These are phyloP conservation scores for Psilopsiagon aurifrons DNA, from an alignment of 2,113 vertebrate species.

Conservation along the genomic window DNA sequence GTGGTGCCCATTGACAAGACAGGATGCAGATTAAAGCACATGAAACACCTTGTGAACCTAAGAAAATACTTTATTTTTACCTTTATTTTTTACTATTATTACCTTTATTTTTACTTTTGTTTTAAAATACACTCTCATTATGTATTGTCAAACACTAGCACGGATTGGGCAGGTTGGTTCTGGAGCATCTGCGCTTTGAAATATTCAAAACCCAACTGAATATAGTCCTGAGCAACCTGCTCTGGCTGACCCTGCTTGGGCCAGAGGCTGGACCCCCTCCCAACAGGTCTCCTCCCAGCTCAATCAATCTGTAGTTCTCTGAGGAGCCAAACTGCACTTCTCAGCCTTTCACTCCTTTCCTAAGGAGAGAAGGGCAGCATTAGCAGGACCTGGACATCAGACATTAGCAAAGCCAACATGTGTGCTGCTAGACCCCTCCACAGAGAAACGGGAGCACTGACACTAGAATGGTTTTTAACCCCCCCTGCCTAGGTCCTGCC, in stretches of 20 bases:
- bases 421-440: background rate
- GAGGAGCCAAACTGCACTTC: background rate
- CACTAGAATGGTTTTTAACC: rapidly evolving
- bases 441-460: rapidly evolving
- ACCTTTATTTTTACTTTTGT: background rate
- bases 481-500: background rate
- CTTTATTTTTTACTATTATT: too few relatives aligned
- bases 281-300: too few relatives aligned
- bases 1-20: background rate
- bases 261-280: background rate
- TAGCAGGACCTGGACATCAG: background rate
- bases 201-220: background rate
- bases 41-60: background rate
- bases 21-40: background rate
- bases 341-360: background rate
- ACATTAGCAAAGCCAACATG: rapidly evolving
- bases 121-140: too few relatives aligned
- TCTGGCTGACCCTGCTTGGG: background rate
- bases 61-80: background rate
- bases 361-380: too few relatives aligned
- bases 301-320: background rate
- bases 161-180: background rate
- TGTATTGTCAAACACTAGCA: background rate
- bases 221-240: background rate
- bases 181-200: background rate